Base-by-base conservation (phyloP, 2,888 invertebrate species). In the Eupithecia abbreviata region DNA sequence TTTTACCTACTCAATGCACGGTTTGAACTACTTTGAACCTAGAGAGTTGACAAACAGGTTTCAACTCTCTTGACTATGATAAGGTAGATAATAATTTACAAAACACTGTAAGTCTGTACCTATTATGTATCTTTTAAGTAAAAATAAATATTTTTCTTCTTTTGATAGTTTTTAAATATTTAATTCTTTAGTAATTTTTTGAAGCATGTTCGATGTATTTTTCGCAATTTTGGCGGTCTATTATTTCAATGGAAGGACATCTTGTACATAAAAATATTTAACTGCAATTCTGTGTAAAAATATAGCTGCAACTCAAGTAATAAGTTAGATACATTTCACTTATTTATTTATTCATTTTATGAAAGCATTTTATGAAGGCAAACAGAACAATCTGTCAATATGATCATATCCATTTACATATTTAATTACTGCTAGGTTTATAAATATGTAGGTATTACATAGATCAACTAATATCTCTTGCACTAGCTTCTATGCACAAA, bases 1-100 rank as follows among this genome's bases (percentile, higher is more conserved):
- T 62, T 83, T 47, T 84, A 85, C 81, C 84, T 85, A 76, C 77
- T 80, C 73, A 80, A 79, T 82, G 47, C 12, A 47, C n/a, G 12
- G 18, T 68, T 45, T 43, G 10, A 18, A 58, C 18, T 30, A 4
- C 4, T 65, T 12, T 55, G n/a, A 55, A 55, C n/a, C 55, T 55
- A 51, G 4, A 3, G 58, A 55, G 30, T 51, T 51, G 13, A 65
- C 62, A 30, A 65, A 13, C 30, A 30, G 18, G 30, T 62, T 62
- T 65, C 12, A 65, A 65, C 41, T 65, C 65, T 65, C n/a, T 55
- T n/a, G 18, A 58, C 58, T 30, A 58, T 58, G 4, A 10, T 58
- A 58, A 18, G 18, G 55, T 58, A 3, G 18, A 9, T 18, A 9
- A 30, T 30, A 30, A 30, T 30, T 30, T 30, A 30, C 30, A n/a